phyloP scores from a whole-genome alignment of 1,140 invertebrate species.

The Penaeus chinensis region DNA sequence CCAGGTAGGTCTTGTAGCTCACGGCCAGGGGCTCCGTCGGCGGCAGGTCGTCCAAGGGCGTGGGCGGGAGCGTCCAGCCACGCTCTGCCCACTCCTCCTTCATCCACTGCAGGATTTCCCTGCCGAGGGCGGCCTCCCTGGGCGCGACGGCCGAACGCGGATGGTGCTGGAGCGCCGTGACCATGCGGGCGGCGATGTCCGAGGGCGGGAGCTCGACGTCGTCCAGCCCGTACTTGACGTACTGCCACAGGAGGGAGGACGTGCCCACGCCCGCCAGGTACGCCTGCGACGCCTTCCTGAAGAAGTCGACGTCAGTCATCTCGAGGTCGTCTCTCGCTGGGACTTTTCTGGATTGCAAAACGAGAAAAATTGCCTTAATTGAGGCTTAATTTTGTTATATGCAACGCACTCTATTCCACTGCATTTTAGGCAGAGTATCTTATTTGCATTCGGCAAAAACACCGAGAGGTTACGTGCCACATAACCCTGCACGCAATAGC shows the following conservation, averaged over 20 bases:
- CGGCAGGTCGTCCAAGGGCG: neutral
- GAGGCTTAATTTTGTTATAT: too few species aligned
- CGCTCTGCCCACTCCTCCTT: slow-evolving; percentile 28
- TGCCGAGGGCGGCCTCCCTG: slow-evolving; percentile 14
- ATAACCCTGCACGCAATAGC: too few species aligned
- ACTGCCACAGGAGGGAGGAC: slow-evolving; percentile 38
- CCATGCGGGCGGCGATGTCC: slow-evolving; percentile 6
- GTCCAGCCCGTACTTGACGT: slow-evolving; percentile 29
- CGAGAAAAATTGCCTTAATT: too few species aligned
- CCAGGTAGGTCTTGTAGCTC: slow-evolving; percentile 41
- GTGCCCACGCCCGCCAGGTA: slow-evolving; percentile 46
- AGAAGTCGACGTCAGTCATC: too few species aligned
- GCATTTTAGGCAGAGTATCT: too few species aligned
- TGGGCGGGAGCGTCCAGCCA: slow-evolving; percentile 33
- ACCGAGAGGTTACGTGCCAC: too few species aligned
- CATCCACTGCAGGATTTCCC: slow-evolving; percentile 43
- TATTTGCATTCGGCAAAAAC: too few species aligned
- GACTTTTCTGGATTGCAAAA: too few species aligned
- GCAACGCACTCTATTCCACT: too few species aligned
- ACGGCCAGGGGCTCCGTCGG: neutral
- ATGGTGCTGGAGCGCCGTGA: slow-evolving; percentile 29
- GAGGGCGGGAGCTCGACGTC: slow-evolving; percentile 17
- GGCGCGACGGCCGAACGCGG: slow-evolving; percentile 34
- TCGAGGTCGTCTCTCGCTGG: too few species aligned
- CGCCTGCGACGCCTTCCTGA: slow-evolving; percentile 21